phyloP scores from a whole-genome alignment of 2,797 vertebrate species.

The Chiroxiphia lanceolata region DNA sequence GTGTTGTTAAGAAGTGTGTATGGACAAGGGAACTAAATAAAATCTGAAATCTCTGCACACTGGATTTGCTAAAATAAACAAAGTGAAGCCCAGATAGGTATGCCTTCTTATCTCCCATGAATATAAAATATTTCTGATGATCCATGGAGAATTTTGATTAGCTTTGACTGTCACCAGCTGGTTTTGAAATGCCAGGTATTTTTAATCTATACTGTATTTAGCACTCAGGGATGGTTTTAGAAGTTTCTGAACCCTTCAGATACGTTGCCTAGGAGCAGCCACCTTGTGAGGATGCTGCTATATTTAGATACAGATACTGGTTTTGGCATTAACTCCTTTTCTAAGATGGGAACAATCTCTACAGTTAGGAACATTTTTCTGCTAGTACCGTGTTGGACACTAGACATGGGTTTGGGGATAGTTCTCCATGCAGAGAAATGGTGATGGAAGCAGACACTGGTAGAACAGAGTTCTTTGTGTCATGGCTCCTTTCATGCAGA shows the following conservation, averaged over 20 bases:
- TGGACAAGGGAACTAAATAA: neutral
- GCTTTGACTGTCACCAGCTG: neutral
- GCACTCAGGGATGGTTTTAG: neutral
- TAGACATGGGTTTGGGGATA: neutral
- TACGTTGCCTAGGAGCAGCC: neutral
- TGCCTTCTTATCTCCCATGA: neutral
- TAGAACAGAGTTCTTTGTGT: neutral
- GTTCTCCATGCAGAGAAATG: neutral
- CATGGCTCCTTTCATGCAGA: neutral
- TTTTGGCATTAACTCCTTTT: neutral
- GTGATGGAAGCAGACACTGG: neutral
- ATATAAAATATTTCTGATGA: neutral
- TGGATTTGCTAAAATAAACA: neutral
- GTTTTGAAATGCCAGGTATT: neutral
- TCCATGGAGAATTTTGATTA: neutral
- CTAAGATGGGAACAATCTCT: neutral
- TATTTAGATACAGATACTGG: neutral
- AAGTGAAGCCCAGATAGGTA: neutral
- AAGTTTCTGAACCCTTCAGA: conserved; percentile 29
- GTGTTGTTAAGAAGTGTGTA: neutral
- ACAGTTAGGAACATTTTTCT: neutral
- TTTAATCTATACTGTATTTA: conserved; percentile 4
- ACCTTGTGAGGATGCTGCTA: neutral
- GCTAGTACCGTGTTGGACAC: neutral
- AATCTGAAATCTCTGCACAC: neutral